Percentiles rank a stretch among this genome's conserved stretches.
phyloP scores from a whole-genome alignment of 2,113 vertebrate genomes.

The Sphyrna mokarran region DNA sequence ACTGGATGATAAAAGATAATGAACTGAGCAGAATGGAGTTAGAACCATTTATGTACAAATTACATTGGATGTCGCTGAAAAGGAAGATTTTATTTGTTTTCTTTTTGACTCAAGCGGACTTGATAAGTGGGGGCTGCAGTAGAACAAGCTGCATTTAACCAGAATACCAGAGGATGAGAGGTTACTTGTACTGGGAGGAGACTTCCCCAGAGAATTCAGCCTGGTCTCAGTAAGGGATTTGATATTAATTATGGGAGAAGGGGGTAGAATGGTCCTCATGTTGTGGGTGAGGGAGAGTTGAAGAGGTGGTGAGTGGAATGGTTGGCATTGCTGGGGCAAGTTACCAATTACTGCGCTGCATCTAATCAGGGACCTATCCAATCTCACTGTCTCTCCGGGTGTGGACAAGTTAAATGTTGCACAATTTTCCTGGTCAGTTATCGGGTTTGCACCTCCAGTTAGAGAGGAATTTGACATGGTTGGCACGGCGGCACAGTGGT shows the following conservation, averaged over 20 bases:
- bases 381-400: neutral
- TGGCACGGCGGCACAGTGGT: no score
- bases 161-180: neutral
- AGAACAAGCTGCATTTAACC: neutral
- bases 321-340: neutral
- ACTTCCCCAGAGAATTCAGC: neutral
- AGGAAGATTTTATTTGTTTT: neutral
- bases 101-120: neutral
- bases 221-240: no score
- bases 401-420: neutral
- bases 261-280: neutral
- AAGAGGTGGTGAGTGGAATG: neutral
- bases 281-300: neutral
- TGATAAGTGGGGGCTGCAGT: neutral
- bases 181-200: no score
- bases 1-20: constrained; percentile 11
- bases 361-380: neutral
- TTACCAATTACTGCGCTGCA: neutral
- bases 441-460: neutral
- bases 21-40: neutral
- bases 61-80: neutral
- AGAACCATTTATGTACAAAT: neutral
- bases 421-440: no score
- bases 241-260: no score
- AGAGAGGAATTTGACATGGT: neutral